These are phyloP conservation scores for Platichthys stellatus DNA, from an alignment of 2,113 vertebrate species.

Conservation along the genomic window DNA sequence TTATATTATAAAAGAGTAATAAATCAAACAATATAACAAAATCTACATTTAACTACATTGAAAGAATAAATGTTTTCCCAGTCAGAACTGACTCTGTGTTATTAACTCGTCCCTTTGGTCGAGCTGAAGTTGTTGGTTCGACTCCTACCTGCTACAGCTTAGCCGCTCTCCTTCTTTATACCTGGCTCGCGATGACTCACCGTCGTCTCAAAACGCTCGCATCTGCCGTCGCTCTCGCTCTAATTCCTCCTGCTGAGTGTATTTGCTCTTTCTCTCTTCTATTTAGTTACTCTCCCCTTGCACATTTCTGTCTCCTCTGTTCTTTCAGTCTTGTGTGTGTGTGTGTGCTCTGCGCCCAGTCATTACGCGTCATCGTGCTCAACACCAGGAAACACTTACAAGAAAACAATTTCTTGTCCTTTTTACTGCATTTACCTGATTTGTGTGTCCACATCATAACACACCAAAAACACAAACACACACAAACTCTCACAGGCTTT, in stretches of 20 bases:
- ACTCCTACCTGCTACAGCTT: slow-evolving; percentile 35
- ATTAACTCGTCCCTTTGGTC: slow-evolving; percentile 27
- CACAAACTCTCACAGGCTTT: neutral
- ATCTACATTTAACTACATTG: neutral
- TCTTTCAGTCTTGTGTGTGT: neutral
- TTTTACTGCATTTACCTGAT: neutral
- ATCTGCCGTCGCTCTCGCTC: slow-evolving; percentile 25
- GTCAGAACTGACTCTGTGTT: slow-evolving; percentile 11
- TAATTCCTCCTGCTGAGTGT: neutral
- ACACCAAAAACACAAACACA: neutral
- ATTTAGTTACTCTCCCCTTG: slow-evolving; percentile 18
- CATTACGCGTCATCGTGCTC: neutral
- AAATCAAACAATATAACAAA: neutral
- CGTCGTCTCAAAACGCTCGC: slow-evolving; percentile 24
- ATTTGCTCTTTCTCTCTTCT: slow-evolving; percentile 14
- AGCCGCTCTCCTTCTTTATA: slow-evolving; percentile 32
- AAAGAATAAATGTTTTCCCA: neutral
- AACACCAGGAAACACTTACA: neutral
- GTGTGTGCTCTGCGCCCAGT: slow-evolving; percentile 2
- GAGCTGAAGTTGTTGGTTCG: slow-evolving; percentile 11
- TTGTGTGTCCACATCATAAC: slow-evolving; percentile 3
- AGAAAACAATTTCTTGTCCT: slow-evolving; percentile 4
- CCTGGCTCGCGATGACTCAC: slow-evolving; percentile 50
- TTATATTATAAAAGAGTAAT: neutral
- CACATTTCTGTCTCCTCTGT: slow-evolving; percentile 5